Evolutionary conservation across 2,888 invertebrate genomes (phyloP), one percentile per base, ranked within the genome.

Genomic region (Lottia scabra): DNA sequence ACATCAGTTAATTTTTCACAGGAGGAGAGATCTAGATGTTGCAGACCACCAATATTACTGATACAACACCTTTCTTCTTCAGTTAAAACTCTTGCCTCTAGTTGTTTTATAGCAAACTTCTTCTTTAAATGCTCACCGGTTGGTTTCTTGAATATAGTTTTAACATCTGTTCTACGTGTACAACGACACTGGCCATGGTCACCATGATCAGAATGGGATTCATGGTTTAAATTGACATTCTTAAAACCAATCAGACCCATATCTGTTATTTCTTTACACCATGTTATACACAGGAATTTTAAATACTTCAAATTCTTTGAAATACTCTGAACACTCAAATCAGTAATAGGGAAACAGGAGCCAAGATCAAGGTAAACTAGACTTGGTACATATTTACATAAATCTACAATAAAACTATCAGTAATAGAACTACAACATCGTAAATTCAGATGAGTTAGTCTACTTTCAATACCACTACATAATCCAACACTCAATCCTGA

Each of bases 1-100:
- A 93, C 92, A 88, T 95, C 94, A 23, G 94, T 93, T 69, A 95
- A 92, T 87, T 92, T 92, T 78, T 92, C 93, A 84, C 94, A 94
- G 0, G 93, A 92, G 73, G 93, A 92, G 19, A 95, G 90, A 84
- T 94, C 93, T 8, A 95, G 89, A 66, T 91, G 90, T 74, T 89
- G 90, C 2, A 95, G 90, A 43, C 86, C 83, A 70, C 77, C 70
- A 69, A 88, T 76, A 73, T 83, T 83, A 67, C 78, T 78, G 8
- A 87, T 74, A 30, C 75, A 74, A 62, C 71, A 76, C 19, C 77
- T 67, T 6, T 78, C 71, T 10, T 77, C 75, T 16, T 71, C 74
- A 27, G 44, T 69, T 62, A 77, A 70, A n/a, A 75, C 45, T 45
- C 75, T 67, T 23, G 66, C 67, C 63, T 72, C 65, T n/a, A 75